These are phyloP conservation scores for Dendrocincla fuliginosa DNA, from an alignment of 2,797 vertebrate species.

Conservation along the genomic window DNA sequence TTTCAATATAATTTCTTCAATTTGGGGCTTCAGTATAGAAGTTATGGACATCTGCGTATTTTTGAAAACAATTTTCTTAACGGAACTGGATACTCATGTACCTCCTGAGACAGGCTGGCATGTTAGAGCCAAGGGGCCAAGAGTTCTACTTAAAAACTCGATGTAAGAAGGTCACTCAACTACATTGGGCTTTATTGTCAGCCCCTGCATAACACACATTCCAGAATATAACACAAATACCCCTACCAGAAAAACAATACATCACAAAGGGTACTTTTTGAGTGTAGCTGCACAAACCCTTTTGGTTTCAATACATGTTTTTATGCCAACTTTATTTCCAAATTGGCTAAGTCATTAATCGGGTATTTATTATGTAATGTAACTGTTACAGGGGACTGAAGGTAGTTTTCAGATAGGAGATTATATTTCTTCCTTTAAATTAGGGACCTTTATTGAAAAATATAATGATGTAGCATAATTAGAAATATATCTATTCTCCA, in stretches of 20 bases:
- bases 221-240: not conserved
- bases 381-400: not conserved
- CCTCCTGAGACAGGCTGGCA: not conserved
- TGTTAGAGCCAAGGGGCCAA: not conserved
- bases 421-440: not conserved
- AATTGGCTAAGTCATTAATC: not conserved
- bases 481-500: not conserved
- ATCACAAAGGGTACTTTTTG: not conserved
- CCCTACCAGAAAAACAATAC: not conserved
- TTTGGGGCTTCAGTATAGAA: not conserved
- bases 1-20: not conserved
- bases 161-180: not conserved
- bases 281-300: not conserved
- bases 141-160: not conserved
- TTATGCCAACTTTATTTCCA: not conserved
- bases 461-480: not conserved
- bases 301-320: not conserved
- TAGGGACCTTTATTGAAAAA: not conserved
- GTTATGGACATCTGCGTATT: not conserved
- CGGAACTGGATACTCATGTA: not conserved
- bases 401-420: not conserved
- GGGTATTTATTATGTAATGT: not conserved
- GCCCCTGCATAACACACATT: not conserved
- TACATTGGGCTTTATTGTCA: not conserved
- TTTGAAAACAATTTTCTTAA: not conserved